Conservation (phyloP, 2,113 vertebrate genomes). For the Cercocebus atys region DNA sequence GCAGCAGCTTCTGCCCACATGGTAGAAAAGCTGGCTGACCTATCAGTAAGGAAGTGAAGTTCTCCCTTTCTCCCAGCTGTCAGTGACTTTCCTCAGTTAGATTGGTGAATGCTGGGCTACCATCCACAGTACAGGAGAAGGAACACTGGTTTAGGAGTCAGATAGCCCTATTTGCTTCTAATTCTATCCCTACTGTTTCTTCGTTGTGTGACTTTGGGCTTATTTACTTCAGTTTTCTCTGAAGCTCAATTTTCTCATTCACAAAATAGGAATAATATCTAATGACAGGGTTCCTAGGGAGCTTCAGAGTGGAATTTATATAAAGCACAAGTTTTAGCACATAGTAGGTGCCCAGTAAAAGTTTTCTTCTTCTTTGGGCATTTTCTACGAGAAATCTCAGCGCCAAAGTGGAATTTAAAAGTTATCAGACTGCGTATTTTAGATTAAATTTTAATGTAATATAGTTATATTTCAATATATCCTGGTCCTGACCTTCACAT, state of each 20-base stretch:
- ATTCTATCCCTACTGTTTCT: not conserved
- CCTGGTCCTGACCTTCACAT: not conserved
- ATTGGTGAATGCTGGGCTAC: not conserved
- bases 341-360: not conserved
- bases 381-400: conserved; percentile 29
- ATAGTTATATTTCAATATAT: not conserved
- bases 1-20: not conserved
- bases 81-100: not conserved
- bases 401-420: not conserved
- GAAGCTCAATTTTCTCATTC: not conserved
- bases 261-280: not conserved
- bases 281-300: not conserved
- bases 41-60: rapidly evolving
- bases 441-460: conserved; percentile 14
- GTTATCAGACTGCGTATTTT: not conserved
- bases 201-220: not conserved
- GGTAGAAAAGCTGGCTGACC: not conserved
- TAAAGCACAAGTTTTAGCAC: not conserved
- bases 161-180: not conserved
- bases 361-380: not conserved
- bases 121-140: not conserved
- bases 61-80: not conserved
- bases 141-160: not conserved
- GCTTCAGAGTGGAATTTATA: not conserved
- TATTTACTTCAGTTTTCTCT: not conserved